Evolutionary conservation across 2,113 vertebrate genomes (phyloP), one percentile per base, ranked within the genome.

Genomic region (Erinaceus europaeus): DNA sequence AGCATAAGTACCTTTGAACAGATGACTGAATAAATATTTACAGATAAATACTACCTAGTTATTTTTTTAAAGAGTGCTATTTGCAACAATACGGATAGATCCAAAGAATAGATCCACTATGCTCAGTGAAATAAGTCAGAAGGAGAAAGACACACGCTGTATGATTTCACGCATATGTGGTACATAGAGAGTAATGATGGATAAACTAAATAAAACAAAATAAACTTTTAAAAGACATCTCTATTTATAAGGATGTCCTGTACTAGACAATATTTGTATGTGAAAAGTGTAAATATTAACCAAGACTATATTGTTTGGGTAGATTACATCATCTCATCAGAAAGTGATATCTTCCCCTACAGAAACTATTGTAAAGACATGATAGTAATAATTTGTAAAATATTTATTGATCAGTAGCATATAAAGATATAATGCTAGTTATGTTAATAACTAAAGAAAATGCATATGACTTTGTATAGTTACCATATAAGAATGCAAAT

Each of bases 271-370:
- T 76, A 77, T n/a, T 79, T 52, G 57, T 65, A 40, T 84, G 73
- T 69, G 13, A 82, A 79, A 87, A 62, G 27, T 72, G 2, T 80
- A 81, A 91, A 64, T 88, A 90, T 79, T 83, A 85, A 88, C 64
- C 46, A 50, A 75, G 78, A 72, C 40, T 80, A 53, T 83, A 88
- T 42, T 81, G 15, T 21, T 90, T 0, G 9, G 86, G 27, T 68
- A 77, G 23, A 83, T 85, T 82, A 61, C 68, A 25, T 14, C 38
- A 52, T 86, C n/a, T 67, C 27, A 23, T 80, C 29, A 79, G n/a
- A 84, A 84, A 79, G 13, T 80, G 42, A 59, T 80, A 86, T 17
- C 64, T 65, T 46, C 1, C 34, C 52, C 71, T 68, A n/a, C n/a
- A n/a, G n/a, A n/a, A n/a, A n/a, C n/a, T n/a, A n/a, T 10, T 3